Evolutionary conservation across 2,797 vertebrate species (phyloP), one percentile per base, ranked within the genome.

Genomic region (Ptychadena robeensis): DNA sequence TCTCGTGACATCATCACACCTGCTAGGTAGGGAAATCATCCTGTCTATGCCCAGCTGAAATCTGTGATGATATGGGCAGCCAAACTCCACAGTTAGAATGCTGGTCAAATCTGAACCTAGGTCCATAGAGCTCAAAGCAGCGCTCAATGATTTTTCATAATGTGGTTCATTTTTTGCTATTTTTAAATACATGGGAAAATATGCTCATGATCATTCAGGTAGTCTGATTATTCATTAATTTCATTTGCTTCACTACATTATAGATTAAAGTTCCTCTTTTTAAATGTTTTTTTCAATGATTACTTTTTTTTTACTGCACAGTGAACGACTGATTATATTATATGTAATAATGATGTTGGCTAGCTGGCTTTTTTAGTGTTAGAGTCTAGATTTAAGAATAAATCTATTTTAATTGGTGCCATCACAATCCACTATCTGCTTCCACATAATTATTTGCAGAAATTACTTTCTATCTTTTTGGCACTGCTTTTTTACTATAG

Each of bases 351-450:
- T 76, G 61, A 35, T 57, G 65, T 76, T 82, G 73, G 81, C 34
- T 48, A 65, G 66, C 30, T 61, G 27, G 59, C 37, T 75, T 70
- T n/a, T 82, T 82, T 76, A 68, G 65, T 75, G 35, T 75, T 63
- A 38, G 65, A 53, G 44, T 30, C 71, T 67, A 67, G 75, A 78
- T 59, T 83, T 27, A 66, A 72, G 34, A 48, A 79, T 83, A 83
- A 79, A 83, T 83, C 82, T 83, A 53, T 79, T 83, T 83, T 83
- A 83, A 83, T 83, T 83, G 82, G 75, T 79, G 32, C 75, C 76
- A 79, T 79, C 69, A 83, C 67, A 79, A 79, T 83, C 59, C 82
- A 73, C 82, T 79, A 83, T 83, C 75, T 66, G 59, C 44, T 79
- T 69, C 82, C 68, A 79, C 69, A 79, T 83, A 83, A 83, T 83